Evolutionary conservation across 2,113 vertebrate species (phyloP).

Genomic region (Cercopithecus mona): DNA sequence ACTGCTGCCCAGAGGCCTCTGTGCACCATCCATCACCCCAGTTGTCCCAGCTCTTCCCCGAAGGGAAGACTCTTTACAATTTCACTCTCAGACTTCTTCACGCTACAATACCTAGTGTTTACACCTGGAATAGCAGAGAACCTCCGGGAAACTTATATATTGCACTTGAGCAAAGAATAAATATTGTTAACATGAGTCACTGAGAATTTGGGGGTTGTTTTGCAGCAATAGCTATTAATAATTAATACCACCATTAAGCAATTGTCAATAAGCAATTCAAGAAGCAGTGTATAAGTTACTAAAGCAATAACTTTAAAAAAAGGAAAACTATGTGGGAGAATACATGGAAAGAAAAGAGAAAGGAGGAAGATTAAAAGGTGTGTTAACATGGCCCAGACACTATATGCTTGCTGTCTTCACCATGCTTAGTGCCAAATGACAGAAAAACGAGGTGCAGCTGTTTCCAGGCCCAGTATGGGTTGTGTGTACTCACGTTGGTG

Average conservation of each 20-base stretch:
- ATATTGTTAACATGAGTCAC: neutral
- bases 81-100: neutral
- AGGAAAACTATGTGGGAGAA: neutral
- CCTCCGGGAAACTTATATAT: neutral
- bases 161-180: neutral
- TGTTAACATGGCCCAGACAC: neutral
- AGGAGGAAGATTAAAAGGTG: neutral
- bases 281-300: neutral
- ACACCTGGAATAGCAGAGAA: neutral
- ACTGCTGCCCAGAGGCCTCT: neutral
- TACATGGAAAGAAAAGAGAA: neutral
- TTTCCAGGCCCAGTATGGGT: accelerated
- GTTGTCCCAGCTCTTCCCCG: neutral
- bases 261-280: neutral
- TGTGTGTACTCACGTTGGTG: constrained; percentile 86
- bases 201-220: neutral
- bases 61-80: neutral
- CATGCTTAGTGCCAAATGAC: neutral
- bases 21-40: neutral
- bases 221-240: neutral
- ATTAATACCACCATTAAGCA: neutral
- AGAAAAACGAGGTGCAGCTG: neutral
- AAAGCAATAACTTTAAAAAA: neutral
- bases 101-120: too few relatives aligned
- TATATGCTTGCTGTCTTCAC: accelerated